These are phyloP conservation scores for Lasioglossum albipes DNA, from an alignment of 1,140 invertebrate genomes.

Conservation along the genomic window DNA sequence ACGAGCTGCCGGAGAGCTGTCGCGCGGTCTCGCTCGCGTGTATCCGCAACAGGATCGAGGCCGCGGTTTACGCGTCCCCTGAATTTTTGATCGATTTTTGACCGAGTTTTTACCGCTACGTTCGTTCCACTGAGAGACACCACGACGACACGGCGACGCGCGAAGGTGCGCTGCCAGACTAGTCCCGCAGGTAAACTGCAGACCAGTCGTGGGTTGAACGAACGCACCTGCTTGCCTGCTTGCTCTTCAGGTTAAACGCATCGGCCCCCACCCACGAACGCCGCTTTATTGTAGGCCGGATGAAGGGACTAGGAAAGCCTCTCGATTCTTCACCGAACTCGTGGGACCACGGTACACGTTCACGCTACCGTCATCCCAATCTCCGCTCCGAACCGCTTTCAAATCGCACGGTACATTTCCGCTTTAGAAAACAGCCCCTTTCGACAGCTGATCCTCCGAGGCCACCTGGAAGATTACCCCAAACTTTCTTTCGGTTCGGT, in stretches of 20 bases:
- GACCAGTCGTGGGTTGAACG: conserved; percentile 23
- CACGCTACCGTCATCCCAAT: background rate
- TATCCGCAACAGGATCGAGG: too few relatives aligned
- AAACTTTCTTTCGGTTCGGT: too few relatives aligned
- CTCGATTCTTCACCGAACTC: background rate
- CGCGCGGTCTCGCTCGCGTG: too few relatives aligned
- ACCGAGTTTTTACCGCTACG: background rate
- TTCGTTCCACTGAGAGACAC: background rate
- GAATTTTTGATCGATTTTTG: background rate
- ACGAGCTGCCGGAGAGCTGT: too few relatives aligned
- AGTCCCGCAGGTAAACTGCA: conserved; percentile 35
- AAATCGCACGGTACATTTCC: too few relatives aligned
- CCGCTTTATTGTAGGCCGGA: background rate
- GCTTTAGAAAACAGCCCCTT: too few relatives aligned
- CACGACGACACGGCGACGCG: too few relatives aligned
- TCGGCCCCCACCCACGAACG: background rate
- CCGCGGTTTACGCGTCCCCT: background rate
- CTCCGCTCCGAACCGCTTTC: too few relatives aligned
- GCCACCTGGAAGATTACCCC: too few relatives aligned
- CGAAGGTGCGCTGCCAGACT: conserved; percentile 3
- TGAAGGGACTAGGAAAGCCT: conserved; percentile 14
- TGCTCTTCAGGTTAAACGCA: conserved; percentile 17
- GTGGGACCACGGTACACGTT: background rate
- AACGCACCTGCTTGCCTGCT: conserved; percentile 31
- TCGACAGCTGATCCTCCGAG: too few relatives aligned